Percentiles rank a stretch among this genome's conserved stretches.
These are phyloP conservation scores for Epizoanthus ramosus DNA, from an alignment of 92 coral and sea anemone genomes.

Conservation along the genomic window DNA sequence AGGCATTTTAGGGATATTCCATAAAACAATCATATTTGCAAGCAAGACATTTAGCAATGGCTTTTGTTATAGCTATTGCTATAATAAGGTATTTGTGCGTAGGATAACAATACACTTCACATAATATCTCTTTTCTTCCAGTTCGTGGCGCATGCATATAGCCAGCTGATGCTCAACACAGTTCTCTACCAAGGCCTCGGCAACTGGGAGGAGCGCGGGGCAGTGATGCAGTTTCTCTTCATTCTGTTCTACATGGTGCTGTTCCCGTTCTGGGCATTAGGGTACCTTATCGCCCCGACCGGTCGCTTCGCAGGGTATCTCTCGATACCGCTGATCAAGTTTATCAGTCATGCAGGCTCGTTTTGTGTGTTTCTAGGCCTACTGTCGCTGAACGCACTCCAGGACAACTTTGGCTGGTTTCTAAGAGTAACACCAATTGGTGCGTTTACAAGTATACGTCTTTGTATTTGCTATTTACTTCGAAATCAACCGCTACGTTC, in stretches of 20 bases:
- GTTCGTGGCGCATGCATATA: constrained; percentile 94
- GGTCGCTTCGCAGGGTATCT: constrained; percentile 26
- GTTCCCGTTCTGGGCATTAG: constrained; percentile 31
- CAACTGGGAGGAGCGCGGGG: constrained; percentile 42
- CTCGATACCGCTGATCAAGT: constrained; percentile 52
- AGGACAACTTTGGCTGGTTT: constrained; percentile 49
- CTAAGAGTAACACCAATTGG: constrained; percentile 24
- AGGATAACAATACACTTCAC: background rate
- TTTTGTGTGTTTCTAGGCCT: constrained; percentile 49
- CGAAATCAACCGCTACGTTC: too few species aligned
- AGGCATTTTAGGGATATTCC: too few species aligned
- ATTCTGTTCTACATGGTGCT: constrained; percentile 20
- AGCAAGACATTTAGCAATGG: too few species aligned
- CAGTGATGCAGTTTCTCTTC: background rate
- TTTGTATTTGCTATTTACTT: background rate
- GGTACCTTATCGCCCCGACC: constrained; percentile 31
- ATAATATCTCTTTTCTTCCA: constrained; percentile 21
- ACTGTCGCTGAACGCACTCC: constrained; percentile 41
- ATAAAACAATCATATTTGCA: too few species aligned
- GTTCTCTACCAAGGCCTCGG: constrained; percentile 75
- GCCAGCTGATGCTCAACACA: constrained; percentile 85
- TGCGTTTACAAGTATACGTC: background rate
- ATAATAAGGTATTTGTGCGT: background rate
- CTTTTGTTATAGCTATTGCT: too few species aligned
- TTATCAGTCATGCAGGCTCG: constrained; percentile 52